phyloP scores from a whole-genome alignment of 2,113 vertebrate species.

The Malurus alboscapulatus region DNA sequence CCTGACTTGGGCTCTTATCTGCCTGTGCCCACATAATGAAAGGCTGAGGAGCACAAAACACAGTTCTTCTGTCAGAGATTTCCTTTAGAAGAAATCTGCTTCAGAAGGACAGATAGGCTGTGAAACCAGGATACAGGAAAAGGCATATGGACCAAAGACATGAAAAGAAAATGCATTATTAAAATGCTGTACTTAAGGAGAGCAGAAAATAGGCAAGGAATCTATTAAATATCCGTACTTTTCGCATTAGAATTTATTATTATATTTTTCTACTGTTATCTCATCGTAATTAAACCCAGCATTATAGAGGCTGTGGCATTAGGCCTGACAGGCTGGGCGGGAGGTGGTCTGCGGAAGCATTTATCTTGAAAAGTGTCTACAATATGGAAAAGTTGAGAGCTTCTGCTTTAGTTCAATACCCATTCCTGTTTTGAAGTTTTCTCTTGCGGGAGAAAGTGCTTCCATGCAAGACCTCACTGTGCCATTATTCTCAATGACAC shows the following conservation, averaged over 20 bases:
- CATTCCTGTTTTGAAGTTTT: slow-evolving; percentile 57
- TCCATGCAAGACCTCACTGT: slow-evolving; percentile 61
- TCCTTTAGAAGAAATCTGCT: slow-evolving; percentile 16
- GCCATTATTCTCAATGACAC: slow-evolving; percentile 65
- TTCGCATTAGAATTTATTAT: background rate
- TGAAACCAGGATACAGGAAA: background rate
- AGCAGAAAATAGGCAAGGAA: slow-evolving; percentile 18
- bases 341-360: slow-evolving; percentile 45
- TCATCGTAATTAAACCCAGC: background rate
- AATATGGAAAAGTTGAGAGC: slow-evolving; percentile 61
- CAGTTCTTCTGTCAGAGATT: background rate
- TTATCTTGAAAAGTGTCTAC: slow-evolving; percentile 53
- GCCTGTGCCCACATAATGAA: background rate
- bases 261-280: background rate
- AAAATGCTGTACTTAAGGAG: slow-evolving; percentile 10
- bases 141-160: background rate
- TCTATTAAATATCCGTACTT: background rate
- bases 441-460: slow-evolving; percentile 59
- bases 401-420: slow-evolving; percentile 58
- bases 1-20: background rate
- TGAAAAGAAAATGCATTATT: background rate
- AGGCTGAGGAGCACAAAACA: background rate
- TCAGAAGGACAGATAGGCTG: slow-evolving; percentile 5
- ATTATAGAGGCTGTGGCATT: background rate
- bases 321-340: slow-evolving; percentile 39